Conservation (phyloP, 2,888 invertebrate genomes). For the Heliconius hortense region DNA sequence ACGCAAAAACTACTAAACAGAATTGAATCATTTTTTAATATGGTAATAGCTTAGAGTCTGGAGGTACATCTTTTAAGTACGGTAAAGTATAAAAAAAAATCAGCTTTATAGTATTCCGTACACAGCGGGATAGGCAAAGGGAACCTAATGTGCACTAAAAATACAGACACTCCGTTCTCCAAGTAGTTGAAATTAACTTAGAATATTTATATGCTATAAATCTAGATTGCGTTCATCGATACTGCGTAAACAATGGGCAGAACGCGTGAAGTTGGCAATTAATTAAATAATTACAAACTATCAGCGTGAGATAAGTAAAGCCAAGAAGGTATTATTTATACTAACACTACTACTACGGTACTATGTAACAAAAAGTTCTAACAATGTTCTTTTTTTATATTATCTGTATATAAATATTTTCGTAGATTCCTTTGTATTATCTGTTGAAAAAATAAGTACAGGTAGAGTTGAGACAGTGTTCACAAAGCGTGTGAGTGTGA, state of each 20-base stretch:
- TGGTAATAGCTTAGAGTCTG: too few species aligned
- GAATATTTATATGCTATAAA: slow-evolving; percentile 38
- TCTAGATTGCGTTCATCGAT: slow-evolving; percentile 40
- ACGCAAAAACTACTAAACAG: too few species aligned
- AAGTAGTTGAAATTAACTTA: slow-evolving; percentile 3
- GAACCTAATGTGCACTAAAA: too few species aligned
- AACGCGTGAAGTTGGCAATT: slow-evolving; percentile 36
- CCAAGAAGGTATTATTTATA: slow-evolving; percentile 20
- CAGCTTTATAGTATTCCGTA: too few species aligned
- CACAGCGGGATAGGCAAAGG: too few species aligned
- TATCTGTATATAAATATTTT: not conserved
- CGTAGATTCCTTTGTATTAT: not conserved
- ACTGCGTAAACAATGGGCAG: slow-evolving; percentile 35
- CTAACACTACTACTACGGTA: not conserved
- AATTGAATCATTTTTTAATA: too few species aligned
- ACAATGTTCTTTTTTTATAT: not conserved
- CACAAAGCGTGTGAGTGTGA: too few species aligned
- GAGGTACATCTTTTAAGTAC: too few species aligned
- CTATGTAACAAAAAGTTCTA: slow-evolving; percentile 8
- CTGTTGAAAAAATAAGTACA: not conserved
- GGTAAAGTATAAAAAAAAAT: too few species aligned
- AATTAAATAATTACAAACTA: slow-evolving; percentile 41
- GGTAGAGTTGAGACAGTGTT: too few species aligned
- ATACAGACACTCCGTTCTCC: too few species aligned
- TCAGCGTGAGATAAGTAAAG: too few species aligned